These are phyloP conservation scores for Eulemur mongoz DNA, from an alignment of 2,797 vertebrate species.

Conservation along the genomic window DNA sequence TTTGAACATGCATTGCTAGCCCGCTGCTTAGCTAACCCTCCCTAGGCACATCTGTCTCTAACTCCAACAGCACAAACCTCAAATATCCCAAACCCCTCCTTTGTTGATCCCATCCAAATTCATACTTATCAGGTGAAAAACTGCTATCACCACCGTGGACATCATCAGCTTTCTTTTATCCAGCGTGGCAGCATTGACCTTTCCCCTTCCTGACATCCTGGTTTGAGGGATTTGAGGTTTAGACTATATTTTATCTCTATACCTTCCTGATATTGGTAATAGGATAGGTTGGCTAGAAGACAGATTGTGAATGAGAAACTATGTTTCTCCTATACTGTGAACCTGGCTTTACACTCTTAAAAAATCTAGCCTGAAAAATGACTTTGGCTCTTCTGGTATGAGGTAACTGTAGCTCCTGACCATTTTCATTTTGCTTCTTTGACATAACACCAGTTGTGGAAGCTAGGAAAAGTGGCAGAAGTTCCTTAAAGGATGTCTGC, in stretches of 20 bases:
- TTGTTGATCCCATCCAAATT: not conserved
- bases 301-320: conserved; percentile 65
- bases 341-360: conserved; percentile 55
- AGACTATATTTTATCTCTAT: conserved; percentile 64
- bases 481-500: not conserved
- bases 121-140: conserved; percentile 24
- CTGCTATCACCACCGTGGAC: not conserved
- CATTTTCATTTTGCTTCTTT: conserved; percentile 67
- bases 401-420: conserved; percentile 47
- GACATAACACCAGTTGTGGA: conserved; percentile 39
- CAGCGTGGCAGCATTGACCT: conserved; percentile 48
- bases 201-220: not conserved
- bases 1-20: not conserved
- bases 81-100: conserved; percentile 1
- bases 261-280: conserved; percentile 60
- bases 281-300: conserved; percentile 62
- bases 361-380: conserved; percentile 69
- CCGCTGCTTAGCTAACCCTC: not conserved
- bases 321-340: conserved; percentile 66
- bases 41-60: conserved; percentile 5
- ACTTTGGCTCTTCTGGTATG: conserved; percentile 51
- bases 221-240: conserved; percentile 67
- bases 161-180: not conserved
- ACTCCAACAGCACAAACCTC: not conserved
- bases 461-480: conserved; percentile 23